phyloP scores from a whole-genome alignment of 2,113 vertebrate genomes.

The Anas platyrhynchos region DNA sequence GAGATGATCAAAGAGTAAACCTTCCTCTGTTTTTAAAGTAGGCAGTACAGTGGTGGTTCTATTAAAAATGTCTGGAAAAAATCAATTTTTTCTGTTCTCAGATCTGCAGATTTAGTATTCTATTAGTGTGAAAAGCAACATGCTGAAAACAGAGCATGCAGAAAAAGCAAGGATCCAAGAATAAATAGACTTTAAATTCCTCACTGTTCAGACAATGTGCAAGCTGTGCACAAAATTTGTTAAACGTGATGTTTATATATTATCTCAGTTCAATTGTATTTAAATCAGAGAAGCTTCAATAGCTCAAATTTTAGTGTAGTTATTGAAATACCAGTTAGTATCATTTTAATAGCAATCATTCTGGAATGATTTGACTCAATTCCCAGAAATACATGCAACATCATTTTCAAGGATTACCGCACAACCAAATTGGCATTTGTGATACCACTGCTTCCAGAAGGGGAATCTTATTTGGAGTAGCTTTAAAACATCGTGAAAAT shows the following conservation, averaged over 20 bases:
- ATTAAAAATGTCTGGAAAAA: not conserved
- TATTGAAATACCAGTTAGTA: not conserved
- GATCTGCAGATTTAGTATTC: not conserved
- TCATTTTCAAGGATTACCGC: not conserved
- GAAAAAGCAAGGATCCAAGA: not conserved
- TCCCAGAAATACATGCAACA: not conserved
- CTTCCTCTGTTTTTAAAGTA: not conserved
- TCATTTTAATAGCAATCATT: not conserved
- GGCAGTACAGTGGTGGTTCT: not conserved
- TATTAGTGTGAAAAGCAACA: not conserved
- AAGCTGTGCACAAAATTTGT: not conserved
- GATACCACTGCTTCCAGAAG: not conserved
- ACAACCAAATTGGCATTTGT: not conserved
- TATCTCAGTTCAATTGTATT: not conserved
- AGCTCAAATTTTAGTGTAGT: not conserved
- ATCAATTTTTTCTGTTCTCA: constrained; percentile 27
- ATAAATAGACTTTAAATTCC: not conserved
- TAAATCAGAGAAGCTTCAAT: not conserved
- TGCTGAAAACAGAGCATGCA: not conserved
- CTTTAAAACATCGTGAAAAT: not conserved
- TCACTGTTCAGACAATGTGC: not conserved
- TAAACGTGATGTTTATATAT: not conserved
- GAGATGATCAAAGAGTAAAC: not conserved
- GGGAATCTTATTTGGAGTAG: not conserved
- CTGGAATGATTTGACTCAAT: not conserved